Evolutionary conservation across 1,140 invertebrate species (phyloP).

Genomic region (Aradophagus sp.): DNA sequence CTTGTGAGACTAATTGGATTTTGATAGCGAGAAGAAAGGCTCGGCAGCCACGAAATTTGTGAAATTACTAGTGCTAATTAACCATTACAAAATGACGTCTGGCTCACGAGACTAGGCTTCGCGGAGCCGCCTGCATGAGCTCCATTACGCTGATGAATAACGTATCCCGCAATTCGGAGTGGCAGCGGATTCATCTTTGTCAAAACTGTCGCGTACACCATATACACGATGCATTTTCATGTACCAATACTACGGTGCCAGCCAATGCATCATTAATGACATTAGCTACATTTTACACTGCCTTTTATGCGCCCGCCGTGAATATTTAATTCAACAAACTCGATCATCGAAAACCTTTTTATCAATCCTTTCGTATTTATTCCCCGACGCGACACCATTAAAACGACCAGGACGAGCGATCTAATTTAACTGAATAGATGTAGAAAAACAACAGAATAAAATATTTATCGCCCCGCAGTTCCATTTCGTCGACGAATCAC

Average conservation of each 20-base stretch:
- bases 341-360: not conserved
- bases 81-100: slow-evolving; percentile 44
- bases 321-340: not conserved
- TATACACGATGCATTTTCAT: slow-evolving; percentile 43
- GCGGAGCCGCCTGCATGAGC: slow-evolving; percentile 31
- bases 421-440: too few relatives aligned
- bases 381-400: too few relatives aligned
- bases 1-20: slow-evolving; percentile 23
- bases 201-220: slow-evolving; percentile 45
- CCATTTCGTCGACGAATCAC: too few relatives aligned
- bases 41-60: slow-evolving; percentile 30
- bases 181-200: slow-evolving; percentile 50
- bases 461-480: too few relatives aligned
- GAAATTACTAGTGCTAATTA: slow-evolving; percentile 42
- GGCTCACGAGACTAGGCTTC: slow-evolving; percentile 31
- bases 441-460: too few relatives aligned
- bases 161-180: slow-evolving; percentile 50
- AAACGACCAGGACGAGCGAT: too few relatives aligned
- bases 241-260: slow-evolving; percentile 15
- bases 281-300: slow-evolving; percentile 11
- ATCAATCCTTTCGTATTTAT: too few relatives aligned
- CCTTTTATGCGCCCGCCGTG: slow-evolving; percentile 1
- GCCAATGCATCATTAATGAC: slow-evolving; percentile 35
- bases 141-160: slow-evolving; percentile 54
- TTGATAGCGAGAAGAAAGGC: slow-evolving; percentile 24